These are phyloP conservation scores for Drosophila mojavensis DNA, from an alignment of 1,140 invertebrate species.

Conservation along the genomic window DNA sequence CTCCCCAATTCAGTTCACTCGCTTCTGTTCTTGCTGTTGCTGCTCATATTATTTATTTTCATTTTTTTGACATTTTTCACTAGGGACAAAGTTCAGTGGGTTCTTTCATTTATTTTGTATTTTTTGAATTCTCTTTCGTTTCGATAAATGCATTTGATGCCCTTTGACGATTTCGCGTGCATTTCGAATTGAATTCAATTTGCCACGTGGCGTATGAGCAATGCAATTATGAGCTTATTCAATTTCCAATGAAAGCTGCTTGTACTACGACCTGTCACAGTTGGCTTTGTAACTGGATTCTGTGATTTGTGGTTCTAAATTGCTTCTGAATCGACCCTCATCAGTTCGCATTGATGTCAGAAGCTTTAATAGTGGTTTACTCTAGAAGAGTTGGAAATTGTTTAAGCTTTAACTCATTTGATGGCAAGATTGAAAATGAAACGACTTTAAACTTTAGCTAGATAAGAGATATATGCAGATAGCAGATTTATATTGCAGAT, in stretches of 20 bases:
- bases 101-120: slow-evolving; percentile 14
- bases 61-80: neutral
- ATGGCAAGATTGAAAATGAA: too few species aligned
- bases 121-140: slow-evolving; percentile 19
- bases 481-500: too few species aligned
- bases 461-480: too few species aligned
- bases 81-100: neutral
- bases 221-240: slow-evolving; percentile 23
- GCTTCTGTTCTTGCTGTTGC: slow-evolving; percentile 29
- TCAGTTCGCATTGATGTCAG: too few species aligned
- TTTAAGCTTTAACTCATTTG: too few species aligned
- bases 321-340: neutral
- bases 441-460: too few species aligned
- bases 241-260: slow-evolving; percentile 15
- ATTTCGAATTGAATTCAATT: slow-evolving; percentile 24
- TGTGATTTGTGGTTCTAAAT: neutral
- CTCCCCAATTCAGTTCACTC: slow-evolving; percentile 32
- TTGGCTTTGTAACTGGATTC: neutral
- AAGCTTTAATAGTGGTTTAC: too few species aligned
- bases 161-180: slow-evolving; percentile 28
- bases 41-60: slow-evolving; percentile 6
- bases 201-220: slow-evolving; percentile 13
- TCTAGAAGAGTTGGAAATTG: too few species aligned
- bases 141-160: slow-evolving; percentile 31
- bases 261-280: neutral